Percentiles rank a stretch among this genome's conserved stretches.
These are phyloP conservation scores for Myotis planiceps DNA, from an alignment of 2,797 vertebrate genomes.

Conservation along the genomic window DNA sequence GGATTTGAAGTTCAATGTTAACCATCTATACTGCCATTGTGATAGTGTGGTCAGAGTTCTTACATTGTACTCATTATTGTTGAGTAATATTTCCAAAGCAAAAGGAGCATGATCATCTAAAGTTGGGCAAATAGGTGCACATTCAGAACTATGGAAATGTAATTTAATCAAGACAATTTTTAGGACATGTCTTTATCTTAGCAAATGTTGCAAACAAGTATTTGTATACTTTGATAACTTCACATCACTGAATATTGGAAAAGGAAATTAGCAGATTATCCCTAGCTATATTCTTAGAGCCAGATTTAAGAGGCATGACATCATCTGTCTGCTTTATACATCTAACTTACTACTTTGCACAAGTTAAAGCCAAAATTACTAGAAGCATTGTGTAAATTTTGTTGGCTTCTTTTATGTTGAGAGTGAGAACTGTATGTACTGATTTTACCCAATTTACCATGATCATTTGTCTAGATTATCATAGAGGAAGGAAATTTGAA, in stretches of 20 bases:
- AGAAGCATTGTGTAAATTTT: neutral
- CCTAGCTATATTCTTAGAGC: neutral
- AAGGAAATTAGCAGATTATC: neutral
- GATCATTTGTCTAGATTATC: slow-evolving; percentile 15
- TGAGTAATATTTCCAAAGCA: slow-evolving; percentile 9
- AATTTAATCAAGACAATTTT: slow-evolving; percentile 45
- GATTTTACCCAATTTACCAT: neutral
- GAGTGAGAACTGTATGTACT: neutral
- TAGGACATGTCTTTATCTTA: slow-evolving; percentile 50
- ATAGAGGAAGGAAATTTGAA: slow-evolving; percentile 16
- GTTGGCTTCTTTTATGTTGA: neutral
- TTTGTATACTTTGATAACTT: slow-evolving; percentile 53
- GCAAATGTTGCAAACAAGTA: neutral
- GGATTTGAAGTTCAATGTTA: slow-evolving; percentile 34
- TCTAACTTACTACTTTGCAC: neutral
- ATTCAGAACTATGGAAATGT: slow-evolving; percentile 31
- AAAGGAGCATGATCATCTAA: slow-evolving; percentile 14
- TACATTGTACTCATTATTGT: slow-evolving; percentile 10
- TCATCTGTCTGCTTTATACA: neutral
- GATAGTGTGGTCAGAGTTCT: slow-evolving; percentile 4
- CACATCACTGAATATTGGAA: neutral
- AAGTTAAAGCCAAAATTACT: neutral
- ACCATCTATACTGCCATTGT: neutral
- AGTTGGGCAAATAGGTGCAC: neutral
- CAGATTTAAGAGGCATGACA: neutral